Conservation (phyloP, 2,797 vertebrate species). For the Fringilla coelebs region DNA sequence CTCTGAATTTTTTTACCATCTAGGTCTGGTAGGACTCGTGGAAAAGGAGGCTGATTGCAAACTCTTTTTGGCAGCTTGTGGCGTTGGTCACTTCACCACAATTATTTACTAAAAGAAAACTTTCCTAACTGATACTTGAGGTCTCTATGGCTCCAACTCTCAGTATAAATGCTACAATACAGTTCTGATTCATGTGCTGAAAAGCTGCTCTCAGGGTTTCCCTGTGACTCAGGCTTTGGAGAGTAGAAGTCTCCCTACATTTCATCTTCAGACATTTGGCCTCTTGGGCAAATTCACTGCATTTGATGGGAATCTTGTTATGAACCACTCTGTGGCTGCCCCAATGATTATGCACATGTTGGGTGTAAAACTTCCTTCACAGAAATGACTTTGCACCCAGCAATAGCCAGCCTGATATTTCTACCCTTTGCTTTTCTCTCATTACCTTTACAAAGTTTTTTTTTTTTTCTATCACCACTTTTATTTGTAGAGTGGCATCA, state of each 20-base stretch:
- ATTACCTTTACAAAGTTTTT: not conserved
- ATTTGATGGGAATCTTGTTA: not conserved
- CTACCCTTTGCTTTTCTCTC: not conserved
- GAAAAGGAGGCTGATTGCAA: not conserved
- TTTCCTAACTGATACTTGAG: not conserved
- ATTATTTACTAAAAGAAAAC: not conserved
- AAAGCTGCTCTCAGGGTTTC: not conserved
- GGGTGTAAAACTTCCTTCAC: not conserved
- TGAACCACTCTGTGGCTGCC: not conserved
- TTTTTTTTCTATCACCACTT: not conserved
- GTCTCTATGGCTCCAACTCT: not conserved
- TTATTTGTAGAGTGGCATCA: not conserved
- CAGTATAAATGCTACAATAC: not conserved
- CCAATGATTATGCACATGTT: not conserved
- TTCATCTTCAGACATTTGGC: not conserved
- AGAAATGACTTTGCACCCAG: not conserved
- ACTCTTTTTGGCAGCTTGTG: not conserved
- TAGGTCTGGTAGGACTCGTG: not conserved
- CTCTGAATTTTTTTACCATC: not conserved
- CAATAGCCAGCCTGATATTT: not conserved
- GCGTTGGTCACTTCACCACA: not conserved
- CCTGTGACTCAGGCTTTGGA: not conserved
- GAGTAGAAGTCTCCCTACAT: not conserved
- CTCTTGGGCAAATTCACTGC: not conserved
- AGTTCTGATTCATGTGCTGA: not conserved